Evolutionary conservation across 1,140 invertebrate species (phyloP).

Genomic region (Semibalanus balanoides): DNA sequence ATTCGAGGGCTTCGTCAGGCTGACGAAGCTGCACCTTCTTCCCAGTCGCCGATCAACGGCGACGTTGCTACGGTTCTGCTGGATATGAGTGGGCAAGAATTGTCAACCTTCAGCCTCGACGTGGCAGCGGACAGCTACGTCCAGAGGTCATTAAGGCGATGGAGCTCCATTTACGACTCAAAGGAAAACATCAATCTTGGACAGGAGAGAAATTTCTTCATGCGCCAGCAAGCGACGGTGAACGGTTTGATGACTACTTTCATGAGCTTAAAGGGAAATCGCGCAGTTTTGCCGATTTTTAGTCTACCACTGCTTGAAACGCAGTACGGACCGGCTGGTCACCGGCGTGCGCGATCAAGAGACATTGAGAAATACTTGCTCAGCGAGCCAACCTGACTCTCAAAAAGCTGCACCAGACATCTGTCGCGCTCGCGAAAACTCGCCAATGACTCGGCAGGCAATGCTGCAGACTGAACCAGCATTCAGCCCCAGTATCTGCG

Average conservation of each 20-base stretch:
- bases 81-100: too few relatives aligned
- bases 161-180: background rate
- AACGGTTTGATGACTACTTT: background rate
- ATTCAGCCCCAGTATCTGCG: background rate
- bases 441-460: too few relatives aligned
- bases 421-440: background rate
- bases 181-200: background rate
- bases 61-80: too few relatives aligned
- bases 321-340: background rate
- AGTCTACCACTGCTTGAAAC: background rate
- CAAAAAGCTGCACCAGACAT: background rate
- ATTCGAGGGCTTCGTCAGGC: too few relatives aligned
- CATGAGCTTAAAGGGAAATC: background rate
- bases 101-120: too few relatives aligned
- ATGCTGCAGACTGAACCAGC: too few relatives aligned
- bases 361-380: background rate
- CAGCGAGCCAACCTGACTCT: background rate
- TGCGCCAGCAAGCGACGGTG: background rate
- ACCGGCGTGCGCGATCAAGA: background rate
- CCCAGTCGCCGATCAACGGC: too few relatives aligned
- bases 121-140: too few relatives aligned
- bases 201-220: background rate
- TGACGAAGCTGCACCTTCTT: too few relatives aligned
- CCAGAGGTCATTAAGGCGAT: too few relatives aligned
- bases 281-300: background rate